Base-by-base conservation (phyloP, 1,140 invertebrate species). In the Stratiolaelaps scimitus region DNA sequence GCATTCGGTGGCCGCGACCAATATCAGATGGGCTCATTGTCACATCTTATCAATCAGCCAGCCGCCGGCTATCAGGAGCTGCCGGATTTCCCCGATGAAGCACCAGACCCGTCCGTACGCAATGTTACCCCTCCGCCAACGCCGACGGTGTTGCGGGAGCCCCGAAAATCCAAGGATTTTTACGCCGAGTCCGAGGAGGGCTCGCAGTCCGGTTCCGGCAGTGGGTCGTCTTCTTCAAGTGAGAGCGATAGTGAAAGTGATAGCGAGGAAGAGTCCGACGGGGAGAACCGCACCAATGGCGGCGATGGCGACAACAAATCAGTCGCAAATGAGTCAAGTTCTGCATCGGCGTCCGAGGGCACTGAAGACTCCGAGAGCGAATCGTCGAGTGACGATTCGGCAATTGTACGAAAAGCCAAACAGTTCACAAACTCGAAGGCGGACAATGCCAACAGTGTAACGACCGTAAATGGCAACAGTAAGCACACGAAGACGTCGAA, bases 21-120 rank as follows among this genome's bases (percentile, higher is more conserved):
- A 68, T 95, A 86, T 75, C 93, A 97, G 72, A 77, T 99, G 67
- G 93, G 94, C 0, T 92, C 92, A 7, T 77, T 99, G 28, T 97
- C 93, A 0, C 93, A 97, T 78, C 90, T 93, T 73, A 80, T 98
- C 29, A 92, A 95, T 70, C 81, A 83, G 70, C 79, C 83, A 64
- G 88, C 91, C 1, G 79, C 76, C 44, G 92, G 91, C 6, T 98
- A 98, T 76, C 83, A 87, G 65, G 83, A 92, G 66, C 78, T 98
- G 60, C 92, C 93, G 2, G 74, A 81, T 5, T 95, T 93, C 74
- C 92, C 94, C 0, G 78, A 81, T 29, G 77, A 79, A 7, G 81
- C 86, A 0, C 85, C 89, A 4, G 87, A 91, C 73, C 77, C 86
- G 0, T 77, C 80, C 6, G 84, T 92, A 0, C 79, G 92, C 64